Conservation (phyloP, 2,113 vertebrate species). For the Chloroceryle aenea region DNA sequence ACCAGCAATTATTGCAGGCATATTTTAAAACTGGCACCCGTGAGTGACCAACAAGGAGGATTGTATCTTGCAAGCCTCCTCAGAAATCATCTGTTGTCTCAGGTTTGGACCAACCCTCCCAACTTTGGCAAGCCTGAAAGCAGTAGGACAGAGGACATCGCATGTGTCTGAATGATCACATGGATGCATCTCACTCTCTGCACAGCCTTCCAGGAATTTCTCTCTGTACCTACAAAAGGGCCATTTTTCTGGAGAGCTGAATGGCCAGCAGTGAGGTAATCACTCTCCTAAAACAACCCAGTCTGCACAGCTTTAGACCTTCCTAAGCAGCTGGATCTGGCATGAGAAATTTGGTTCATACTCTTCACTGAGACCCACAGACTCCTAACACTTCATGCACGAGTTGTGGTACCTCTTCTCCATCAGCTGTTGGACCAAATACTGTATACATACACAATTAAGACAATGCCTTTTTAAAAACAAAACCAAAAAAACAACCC, state of each 20-base stretch:
- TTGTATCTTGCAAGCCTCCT: background rate
- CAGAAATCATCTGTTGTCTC: background rate
- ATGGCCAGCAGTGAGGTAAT: background rate
- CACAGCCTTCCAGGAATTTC: background rate
- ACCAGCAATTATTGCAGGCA: background rate
- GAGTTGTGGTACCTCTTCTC: background rate
- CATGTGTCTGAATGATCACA: fast-evolving
- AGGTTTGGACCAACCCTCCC: background rate
- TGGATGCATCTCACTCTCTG: background rate
- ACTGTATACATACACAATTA: background rate
- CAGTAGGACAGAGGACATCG: background rate
- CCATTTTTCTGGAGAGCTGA: background rate
- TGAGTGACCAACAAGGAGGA: background rate
- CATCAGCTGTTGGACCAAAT: background rate
- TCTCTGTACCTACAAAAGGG: background rate
- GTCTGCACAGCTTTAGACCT: background rate
- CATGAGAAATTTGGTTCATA: background rate
- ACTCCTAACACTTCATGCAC: background rate
- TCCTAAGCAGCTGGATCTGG: background rate
- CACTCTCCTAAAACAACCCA: background rate
- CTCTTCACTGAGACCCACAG: background rate
- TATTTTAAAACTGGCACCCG: background rate
- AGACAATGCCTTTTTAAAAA: background rate
- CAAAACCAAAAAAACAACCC: too few species aligned
- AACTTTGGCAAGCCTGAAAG: background rate